These are phyloP conservation scores for Poecilobothrus nobilitatus DNA, from an alignment of 2,888 invertebrate species.

Conservation along the genomic window DNA sequence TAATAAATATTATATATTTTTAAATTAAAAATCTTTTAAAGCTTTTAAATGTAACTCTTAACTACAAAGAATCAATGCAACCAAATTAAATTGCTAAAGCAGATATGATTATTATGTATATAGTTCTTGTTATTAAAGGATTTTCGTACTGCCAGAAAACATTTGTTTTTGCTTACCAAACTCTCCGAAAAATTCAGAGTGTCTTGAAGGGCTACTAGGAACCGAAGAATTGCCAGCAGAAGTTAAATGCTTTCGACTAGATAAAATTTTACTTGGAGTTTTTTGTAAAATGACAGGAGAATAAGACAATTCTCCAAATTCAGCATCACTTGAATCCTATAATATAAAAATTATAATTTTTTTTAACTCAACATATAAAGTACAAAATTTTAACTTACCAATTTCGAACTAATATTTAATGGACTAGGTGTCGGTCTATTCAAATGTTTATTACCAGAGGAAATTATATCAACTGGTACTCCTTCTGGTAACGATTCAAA, in stretches of 20 bases:
- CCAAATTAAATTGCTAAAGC: no score
- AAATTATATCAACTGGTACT: constrained; percentile 35
- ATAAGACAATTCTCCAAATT: constrained; percentile 32
- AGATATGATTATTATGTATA: no score
- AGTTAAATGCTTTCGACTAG: constrained; percentile 39
- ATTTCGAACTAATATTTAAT: constrained; percentile 34
- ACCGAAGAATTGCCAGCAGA: constrained; percentile 49
- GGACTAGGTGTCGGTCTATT: constrained; percentile 39
- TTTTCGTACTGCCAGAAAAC: no score
- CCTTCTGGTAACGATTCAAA: constrained; percentile 42
- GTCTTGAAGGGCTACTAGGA: constrained; percentile 60
- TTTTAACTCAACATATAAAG: no score
- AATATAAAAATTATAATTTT: background rate
- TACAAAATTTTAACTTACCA: no score
- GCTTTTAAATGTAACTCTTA: no score
- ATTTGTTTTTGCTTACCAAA: constrained; percentile 47
- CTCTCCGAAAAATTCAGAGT: constrained; percentile 58
- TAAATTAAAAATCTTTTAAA: no score
- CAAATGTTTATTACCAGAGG: constrained; percentile 20
- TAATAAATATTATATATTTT: no score
- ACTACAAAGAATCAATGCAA: no score
- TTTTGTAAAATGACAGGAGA: constrained; percentile 46
- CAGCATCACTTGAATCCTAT: constrained; percentile 39
- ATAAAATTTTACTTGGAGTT: constrained; percentile 34
- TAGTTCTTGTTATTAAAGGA: no score